Evolutionary conservation across 2,888 invertebrate genomes (phyloP).

Genomic region (Troides oblongomaculatus): DNA sequence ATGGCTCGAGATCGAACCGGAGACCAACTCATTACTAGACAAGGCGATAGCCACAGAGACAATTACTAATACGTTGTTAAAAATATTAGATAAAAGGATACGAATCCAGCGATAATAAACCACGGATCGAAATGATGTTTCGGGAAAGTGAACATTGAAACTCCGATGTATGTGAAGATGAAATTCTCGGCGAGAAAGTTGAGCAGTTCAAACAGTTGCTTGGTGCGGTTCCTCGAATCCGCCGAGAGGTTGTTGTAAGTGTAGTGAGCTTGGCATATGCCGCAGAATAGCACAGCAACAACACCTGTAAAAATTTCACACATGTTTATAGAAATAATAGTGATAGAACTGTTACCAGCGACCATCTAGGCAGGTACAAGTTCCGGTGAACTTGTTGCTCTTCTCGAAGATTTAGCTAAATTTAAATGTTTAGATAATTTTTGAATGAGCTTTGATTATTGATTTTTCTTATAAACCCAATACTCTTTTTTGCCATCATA

Average conservation of each 20-base stretch:
- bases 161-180: conserved; percentile 99
- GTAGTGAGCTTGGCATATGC: conserved; percentile 99
- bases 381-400: no score
- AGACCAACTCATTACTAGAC: no score
- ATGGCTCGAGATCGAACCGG: no score
- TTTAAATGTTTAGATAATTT: no score
- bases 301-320: conserved; percentile 81
- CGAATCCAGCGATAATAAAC: conserved; percentile 95
- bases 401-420: no score
- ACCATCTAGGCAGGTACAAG: no score
- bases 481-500: background rate
- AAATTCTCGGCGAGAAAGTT: conserved; percentile 99
- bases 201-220: conserved; percentile 94
- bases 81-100: conserved; percentile 84
- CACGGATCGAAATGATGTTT: conserved; percentile 95
- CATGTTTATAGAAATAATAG: no score
- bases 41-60: no score
- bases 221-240: conserved; percentile 92
- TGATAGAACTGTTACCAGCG: no score
- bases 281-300: conserved; percentile 98
- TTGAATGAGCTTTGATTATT: no score
- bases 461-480: no score
- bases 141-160: conserved; percentile 98
- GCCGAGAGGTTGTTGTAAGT: conserved; percentile 97
- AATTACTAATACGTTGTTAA: no score